phyloP scores from a whole-genome alignment of 35 echinoderm and acorn worm genomes.

The Antedon bifida region DNA sequence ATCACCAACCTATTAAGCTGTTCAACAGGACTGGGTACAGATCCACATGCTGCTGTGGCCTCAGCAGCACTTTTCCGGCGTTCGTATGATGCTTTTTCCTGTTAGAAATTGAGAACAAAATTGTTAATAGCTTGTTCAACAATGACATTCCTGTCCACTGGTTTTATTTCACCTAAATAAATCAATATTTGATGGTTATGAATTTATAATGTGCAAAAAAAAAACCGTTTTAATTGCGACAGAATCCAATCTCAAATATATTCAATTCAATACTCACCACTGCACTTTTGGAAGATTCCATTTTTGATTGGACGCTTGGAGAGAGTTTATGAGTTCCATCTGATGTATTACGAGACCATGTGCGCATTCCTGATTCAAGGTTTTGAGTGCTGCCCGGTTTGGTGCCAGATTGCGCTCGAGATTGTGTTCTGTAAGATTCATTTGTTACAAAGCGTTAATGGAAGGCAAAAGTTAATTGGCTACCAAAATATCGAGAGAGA shows the following conservation, averaged over 20 bases:
- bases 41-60: constrained; percentile 59
- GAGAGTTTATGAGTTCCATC: background rate
- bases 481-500: no score
- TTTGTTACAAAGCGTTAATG: no score
- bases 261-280: background rate
- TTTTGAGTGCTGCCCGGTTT: background rate
- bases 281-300: background rate
- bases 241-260: background rate
- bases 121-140: no score
- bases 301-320: background rate
- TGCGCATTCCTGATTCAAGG: background rate
- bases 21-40: constrained; percentile 80
- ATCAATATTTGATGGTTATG: background rate
- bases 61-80: constrained; percentile 85
- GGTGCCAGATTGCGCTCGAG: background rate
- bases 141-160: background rate
- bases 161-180: background rate
- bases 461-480: no score
- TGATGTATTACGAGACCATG: background rate
- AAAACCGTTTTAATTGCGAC: background rate
- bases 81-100: constrained; percentile 93
- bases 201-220: no score
- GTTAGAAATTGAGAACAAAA: background rate
- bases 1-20: constrained; percentile 68
- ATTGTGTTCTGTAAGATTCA: background rate